phyloP scores from a whole-genome alignment of 2,888 invertebrate genomes.

The Corythucha ciliata region DNA sequence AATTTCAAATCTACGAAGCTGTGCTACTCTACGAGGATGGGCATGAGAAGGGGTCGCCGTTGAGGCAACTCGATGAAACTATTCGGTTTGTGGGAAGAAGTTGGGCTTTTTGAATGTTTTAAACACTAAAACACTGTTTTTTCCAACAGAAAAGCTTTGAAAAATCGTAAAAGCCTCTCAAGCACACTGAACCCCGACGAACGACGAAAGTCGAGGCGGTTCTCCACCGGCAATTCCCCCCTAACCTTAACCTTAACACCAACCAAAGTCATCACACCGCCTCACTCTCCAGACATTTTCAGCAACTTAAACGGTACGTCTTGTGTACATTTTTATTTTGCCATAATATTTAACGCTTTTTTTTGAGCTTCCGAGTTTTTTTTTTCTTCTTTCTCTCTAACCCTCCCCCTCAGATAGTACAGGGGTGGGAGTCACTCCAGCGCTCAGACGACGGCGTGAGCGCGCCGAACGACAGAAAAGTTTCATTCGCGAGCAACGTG shows the following conservation, averaged over 20 bases:
- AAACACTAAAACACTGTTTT: not conserved
- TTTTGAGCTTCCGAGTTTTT: conserved; percentile 13
- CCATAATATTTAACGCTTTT: not conserved
- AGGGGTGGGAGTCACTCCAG: conserved; percentile 70
- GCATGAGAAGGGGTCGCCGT: conserved; percentile 57
- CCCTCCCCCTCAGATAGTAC: conserved; percentile 17
- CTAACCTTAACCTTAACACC: conserved; percentile 38
- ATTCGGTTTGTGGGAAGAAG: conserved; percentile 42
- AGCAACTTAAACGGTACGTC: conserved; percentile 24
- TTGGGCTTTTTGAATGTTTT: not conserved
- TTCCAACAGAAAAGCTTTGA: conserved; percentile 55
- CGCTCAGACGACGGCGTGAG: conserved; percentile 60
- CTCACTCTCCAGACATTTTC: conserved; percentile 22
- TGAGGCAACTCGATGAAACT: conserved; percentile 48
- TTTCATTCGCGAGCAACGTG: conserved; percentile 64
- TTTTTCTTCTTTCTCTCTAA: not conserved
- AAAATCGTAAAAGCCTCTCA: conserved; percentile 53
- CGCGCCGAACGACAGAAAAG: conserved; percentile 75
- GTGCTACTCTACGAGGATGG: conserved; percentile 83
- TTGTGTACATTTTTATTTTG: not conserved
- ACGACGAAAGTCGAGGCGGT: conserved; percentile 67
- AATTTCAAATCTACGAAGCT: conserved; percentile 91
- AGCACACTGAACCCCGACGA: conserved; percentile 41
- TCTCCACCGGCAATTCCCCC: conserved; percentile 60
- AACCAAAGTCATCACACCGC: conserved; percentile 19